Percentiles rank a stretch among this genome's conserved stretches.
These are phyloP conservation scores for Bruchidius siliquastri DNA, from an alignment of 2,888 invertebrate species.

Conservation along the genomic window DNA sequence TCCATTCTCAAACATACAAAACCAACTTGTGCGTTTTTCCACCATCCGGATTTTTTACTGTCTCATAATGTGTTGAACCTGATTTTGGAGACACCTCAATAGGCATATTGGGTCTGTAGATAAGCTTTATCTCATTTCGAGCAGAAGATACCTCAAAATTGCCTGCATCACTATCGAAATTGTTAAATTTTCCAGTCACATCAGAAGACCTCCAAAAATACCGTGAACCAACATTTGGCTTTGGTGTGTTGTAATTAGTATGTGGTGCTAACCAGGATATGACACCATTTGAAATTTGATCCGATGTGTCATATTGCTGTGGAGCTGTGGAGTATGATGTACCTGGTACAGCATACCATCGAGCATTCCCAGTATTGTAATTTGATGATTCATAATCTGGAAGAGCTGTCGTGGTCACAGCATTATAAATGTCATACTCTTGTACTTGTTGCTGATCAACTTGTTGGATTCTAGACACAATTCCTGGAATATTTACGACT, in stretches of 20 bases:
- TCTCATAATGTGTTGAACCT: background rate
- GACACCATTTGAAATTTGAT: background rate
- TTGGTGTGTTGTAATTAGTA: background rate
- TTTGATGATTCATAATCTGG: background rate
- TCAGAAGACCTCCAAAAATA: background rate
- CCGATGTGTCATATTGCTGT: background rate
- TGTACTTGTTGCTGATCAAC: too few relatives aligned
- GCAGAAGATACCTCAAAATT: background rate
- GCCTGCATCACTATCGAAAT: background rate
- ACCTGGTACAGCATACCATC: background rate
- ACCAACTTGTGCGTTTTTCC: background rate
- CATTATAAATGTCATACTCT: background rate
- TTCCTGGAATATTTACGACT: background rate
- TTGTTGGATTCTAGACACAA: too few relatives aligned
- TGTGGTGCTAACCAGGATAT: background rate
- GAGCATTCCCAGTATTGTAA: background rate
- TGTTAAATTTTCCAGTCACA: background rate
- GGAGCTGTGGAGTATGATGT: background rate
- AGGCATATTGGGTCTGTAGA: background rate
- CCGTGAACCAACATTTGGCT: background rate
- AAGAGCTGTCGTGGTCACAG: background rate
- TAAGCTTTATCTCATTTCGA: background rate
- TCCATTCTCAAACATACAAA: background rate
- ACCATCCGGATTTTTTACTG: background rate
- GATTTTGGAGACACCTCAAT: background rate